Evolutionary conservation across 2,113 vertebrate genomes (phyloP).

Genomic region (Excalfactoria chinensis): DNA sequence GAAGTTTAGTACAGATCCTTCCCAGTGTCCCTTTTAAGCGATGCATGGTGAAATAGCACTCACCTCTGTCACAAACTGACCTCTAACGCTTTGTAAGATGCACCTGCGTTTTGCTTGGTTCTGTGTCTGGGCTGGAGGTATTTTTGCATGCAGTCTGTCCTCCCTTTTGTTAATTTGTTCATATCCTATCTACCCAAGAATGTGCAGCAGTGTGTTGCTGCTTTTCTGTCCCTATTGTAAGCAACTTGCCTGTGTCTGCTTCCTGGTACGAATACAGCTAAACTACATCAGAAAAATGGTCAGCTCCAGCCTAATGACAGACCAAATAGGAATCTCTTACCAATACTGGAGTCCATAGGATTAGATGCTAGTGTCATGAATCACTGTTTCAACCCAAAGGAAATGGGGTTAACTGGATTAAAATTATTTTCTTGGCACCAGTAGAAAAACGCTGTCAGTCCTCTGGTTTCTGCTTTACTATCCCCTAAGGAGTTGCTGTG

Average conservation of each 20-base stretch:
- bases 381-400: background rate
- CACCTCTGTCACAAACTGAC: background rate
- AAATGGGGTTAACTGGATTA: background rate
- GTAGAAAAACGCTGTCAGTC: background rate
- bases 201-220: background rate
- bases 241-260: background rate
- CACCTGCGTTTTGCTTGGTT: rapidly evolving
- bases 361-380: background rate
- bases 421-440: background rate
- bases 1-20: background rate
- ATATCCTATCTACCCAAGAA: background rate
- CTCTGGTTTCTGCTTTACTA: background rate
- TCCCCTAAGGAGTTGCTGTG: background rate
- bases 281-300: rapidly evolving
- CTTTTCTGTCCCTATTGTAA: background rate
- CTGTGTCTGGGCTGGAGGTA: background rate
- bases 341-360: background rate
- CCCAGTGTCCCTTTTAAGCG: slow-evolving; percentile 77
- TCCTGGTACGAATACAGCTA: background rate
- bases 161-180: background rate
- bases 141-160: background rate
- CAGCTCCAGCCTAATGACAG: background rate
- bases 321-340: background rate
- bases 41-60: background rate
- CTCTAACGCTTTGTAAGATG: slow-evolving; percentile 12